These are phyloP conservation scores for Catagonus wagneri DNA, from an alignment of 2,113 vertebrate genomes.

Conservation along the genomic window DNA sequence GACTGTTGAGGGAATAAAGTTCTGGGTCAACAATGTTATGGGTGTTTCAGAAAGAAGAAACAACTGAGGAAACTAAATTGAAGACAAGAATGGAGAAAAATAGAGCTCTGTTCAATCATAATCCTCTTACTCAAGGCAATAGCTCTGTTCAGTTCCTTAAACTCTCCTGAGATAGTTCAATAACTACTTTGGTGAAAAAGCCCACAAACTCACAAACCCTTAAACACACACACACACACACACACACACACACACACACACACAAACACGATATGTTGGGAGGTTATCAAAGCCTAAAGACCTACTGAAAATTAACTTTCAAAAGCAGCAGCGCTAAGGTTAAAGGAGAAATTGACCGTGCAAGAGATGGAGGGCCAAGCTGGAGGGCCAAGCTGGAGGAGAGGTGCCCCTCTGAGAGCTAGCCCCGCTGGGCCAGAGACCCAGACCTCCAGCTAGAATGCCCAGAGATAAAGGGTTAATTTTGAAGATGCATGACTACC, in stretches of 20 bases:
- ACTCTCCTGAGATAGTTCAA: background rate
- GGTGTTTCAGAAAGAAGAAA: conserved; percentile 18
- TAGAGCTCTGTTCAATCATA: background rate
- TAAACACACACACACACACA: background rate
- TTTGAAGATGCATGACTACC: conserved; percentile 20
- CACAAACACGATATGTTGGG: background rate
- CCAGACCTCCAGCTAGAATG: background rate
- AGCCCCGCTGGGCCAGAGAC: background rate
- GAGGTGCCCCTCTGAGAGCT: background rate
- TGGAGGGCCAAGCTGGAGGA: too few species aligned
- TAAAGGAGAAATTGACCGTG: background rate
- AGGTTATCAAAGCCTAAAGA: background rate
- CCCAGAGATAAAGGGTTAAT: background rate
- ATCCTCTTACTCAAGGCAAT: background rate
- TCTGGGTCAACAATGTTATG: background rate
- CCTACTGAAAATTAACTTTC: conserved; percentile 13
- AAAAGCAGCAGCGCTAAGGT: background rate
- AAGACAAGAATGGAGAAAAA: background rate
- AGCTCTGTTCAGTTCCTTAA: background rate
- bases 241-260: fast-evolving
- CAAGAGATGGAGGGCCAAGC: background rate
- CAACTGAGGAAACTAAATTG: conserved; percentile 14
- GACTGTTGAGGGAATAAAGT: background rate
- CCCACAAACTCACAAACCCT: background rate
- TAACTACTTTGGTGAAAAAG: background rate